Evolutionary conservation across 2,113 vertebrate species (phyloP), one percentile per base, ranked within the genome.

Genomic region (Phalacrocorax brasilianus): DNA sequence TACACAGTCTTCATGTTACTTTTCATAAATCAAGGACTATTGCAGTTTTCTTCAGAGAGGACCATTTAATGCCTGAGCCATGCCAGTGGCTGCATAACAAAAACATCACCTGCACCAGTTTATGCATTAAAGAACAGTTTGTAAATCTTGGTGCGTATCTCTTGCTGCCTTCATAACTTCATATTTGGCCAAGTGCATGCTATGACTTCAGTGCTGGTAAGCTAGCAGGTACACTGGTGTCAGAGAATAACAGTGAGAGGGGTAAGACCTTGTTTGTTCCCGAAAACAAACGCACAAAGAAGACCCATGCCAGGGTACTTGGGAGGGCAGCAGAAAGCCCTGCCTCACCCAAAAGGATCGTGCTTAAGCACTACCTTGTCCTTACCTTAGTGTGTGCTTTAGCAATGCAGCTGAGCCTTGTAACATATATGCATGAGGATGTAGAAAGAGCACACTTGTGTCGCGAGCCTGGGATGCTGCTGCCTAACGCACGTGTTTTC

Each of bases 401-500:
- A 71, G 5, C 74, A 85, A 58, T 13, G n/a, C 23, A 55, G 16
- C 11, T 3, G 3, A 81, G 12, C 14, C 23, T 63, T 75, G 33
- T 27, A 65, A 50, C 8, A 20, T 2, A 0, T 16, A 8, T 9
- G 13, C 2, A 2, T 30, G 19, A 87, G 47, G 52, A 71, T 1
- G 3, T 2, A 50, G 27, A 35, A 85, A 33, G n/a, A 50, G 16
- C 19, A 53, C 12, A 8, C 4, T 22, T 72, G 42, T 53, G 8
- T 66, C 4, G 2, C 0, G 0, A 63, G 20, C 7, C 65, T 44
- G 20, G 32, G 35, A 67, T 42, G 16, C 32, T 71, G 22, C 17
- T 1, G 1, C 61, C 14, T 35, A 50, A 61, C 1, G 2, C 2
- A 20, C 1, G 0, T 1, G 0, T n/a, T 92, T 86, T 62, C 50